Conservation (phyloP, 2,797 vertebrate species). For the Microchirus variegatus region DNA sequence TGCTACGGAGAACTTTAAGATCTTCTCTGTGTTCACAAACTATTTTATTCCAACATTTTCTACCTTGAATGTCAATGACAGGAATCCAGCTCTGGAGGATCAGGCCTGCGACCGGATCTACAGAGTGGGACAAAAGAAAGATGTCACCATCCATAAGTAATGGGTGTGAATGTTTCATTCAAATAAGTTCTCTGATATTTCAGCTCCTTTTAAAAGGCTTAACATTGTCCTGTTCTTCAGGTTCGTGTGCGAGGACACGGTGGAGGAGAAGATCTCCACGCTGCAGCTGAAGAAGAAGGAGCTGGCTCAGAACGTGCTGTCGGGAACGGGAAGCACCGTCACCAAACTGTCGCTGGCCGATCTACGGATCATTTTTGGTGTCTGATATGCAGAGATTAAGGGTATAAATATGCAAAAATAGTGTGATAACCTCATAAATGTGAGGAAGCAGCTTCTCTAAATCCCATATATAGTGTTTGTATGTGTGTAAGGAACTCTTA, state of each 20-base stretch:
- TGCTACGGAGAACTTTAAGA: neutral
- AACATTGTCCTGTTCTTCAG: conserved; percentile 68
- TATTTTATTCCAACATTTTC: neutral
- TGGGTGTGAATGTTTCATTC: too few relatives aligned
- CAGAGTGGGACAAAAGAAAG: conserved; percentile 89
- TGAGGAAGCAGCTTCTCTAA: too few relatives aligned
- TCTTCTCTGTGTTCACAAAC: neutral
- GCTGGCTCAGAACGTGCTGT: conserved; percentile 91
- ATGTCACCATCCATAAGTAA: conserved; percentile 94
- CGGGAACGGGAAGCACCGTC: conserved; percentile 84
- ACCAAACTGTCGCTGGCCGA: conserved; percentile 91
- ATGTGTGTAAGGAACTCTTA: too few relatives aligned
- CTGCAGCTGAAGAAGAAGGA: conserved; percentile 92
- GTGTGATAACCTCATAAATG: too few relatives aligned
- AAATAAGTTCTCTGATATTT: too few relatives aligned
- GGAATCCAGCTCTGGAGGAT: conserved; percentile 97
- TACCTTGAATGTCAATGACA: conserved; percentile 50
- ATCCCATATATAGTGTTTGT: too few relatives aligned
- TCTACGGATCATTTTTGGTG: conserved; percentile 88
- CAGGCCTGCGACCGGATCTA: conserved; percentile 98
- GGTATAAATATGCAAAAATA: too few relatives aligned
- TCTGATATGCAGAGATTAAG: conserved; percentile 45
- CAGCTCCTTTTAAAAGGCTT: too few relatives aligned
- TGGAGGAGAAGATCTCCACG: conserved; percentile 93
- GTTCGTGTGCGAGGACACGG: conserved; percentile 92